Conservation (phyloP, 1,140 invertebrate genomes). For the Ctenoplectra terminalis region DNA sequence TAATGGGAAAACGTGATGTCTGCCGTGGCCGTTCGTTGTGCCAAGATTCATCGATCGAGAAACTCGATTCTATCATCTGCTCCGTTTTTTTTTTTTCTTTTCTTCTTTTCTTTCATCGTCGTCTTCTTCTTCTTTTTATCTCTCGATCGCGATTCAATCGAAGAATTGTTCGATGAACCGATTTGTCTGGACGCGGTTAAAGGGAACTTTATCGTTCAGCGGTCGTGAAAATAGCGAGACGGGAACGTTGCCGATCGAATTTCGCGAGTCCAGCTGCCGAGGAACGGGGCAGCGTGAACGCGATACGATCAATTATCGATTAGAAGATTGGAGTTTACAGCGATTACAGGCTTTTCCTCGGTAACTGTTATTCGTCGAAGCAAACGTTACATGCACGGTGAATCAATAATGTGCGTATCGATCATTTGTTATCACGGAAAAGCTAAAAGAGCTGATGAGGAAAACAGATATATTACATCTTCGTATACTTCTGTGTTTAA, state of each 20-base stretch:
- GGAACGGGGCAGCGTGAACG: neutral
- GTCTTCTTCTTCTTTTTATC: neutral
- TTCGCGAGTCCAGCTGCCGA: neutral
- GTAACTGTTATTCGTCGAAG: neutral
- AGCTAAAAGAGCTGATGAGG: too few species aligned
- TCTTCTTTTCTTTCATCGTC: neutral
- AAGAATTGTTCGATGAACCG: constrained; percentile 24
- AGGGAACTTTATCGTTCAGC: constrained; percentile 38
- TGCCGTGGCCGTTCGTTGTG: constrained; percentile 7
- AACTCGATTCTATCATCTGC: constrained; percentile 33
- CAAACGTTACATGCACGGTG: constrained; percentile 29
- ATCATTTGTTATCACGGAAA: constrained; percentile 53
- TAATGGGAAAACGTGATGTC: constrained; percentile 47
- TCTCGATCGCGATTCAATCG: constrained; percentile 20
- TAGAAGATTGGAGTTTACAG: constrained; percentile 68
- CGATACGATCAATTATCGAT: constrained; percentile 69
- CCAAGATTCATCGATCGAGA: constrained; percentile 29
- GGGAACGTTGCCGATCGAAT: neutral
- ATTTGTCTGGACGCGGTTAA: constrained; percentile 23
- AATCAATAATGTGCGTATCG: constrained; percentile 68
- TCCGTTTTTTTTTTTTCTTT: neutral
- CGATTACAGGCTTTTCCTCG: constrained; percentile 29
- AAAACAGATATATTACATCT: too few species aligned
- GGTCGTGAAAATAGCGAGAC: constrained; percentile 33
- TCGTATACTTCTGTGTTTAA: too few species aligned